These are phyloP conservation scores for Spodoptera exigua DNA, from an alignment of 2,888 invertebrate genomes.

Conservation along the genomic window DNA sequence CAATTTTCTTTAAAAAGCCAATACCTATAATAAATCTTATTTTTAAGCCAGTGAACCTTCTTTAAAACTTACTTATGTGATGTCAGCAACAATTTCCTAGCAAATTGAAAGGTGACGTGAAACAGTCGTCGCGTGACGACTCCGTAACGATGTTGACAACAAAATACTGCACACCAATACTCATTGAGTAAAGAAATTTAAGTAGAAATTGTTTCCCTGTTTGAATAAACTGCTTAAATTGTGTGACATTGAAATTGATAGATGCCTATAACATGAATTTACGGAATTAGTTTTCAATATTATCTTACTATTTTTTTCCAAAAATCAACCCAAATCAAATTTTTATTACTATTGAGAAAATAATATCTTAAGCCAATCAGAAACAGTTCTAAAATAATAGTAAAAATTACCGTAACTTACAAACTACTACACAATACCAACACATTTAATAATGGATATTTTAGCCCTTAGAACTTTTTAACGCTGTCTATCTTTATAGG, in stretches of 20 bases:
- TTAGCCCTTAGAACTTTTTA: slow-evolving; percentile 7
- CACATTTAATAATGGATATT: neutral
- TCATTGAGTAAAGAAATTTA: slow-evolving; percentile 41
- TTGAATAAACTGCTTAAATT: slow-evolving; percentile 13
- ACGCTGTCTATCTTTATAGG: slow-evolving; percentile 5
- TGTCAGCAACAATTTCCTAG: slow-evolving; percentile 58
- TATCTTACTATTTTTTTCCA: no score
- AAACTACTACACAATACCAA: no score
- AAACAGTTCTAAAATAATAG: no score
- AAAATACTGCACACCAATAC: slow-evolving; percentile 51
- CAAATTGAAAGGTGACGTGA: slow-evolving; percentile 62
- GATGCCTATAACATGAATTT: no score
- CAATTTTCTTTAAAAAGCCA: no score
- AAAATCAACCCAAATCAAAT: no score
- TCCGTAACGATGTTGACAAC: slow-evolving; percentile 53
- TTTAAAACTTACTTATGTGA: slow-evolving; percentile 22
- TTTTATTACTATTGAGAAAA: no score
- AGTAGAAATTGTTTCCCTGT: slow-evolving; percentile 28
- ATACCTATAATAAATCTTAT: neutral
- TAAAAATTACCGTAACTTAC: no score
- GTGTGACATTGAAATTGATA: neutral
- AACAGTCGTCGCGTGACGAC: slow-evolving; percentile 57
- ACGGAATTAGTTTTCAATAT: no score
- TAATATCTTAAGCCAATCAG: no score
- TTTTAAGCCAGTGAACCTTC: slow-evolving; percentile 23